A percentile compares a stretch with the other conserved stretches of the same genome.
Conservation (phyloP, 2,888 invertebrate species). For the Megalurothrips usitatus region DNA sequence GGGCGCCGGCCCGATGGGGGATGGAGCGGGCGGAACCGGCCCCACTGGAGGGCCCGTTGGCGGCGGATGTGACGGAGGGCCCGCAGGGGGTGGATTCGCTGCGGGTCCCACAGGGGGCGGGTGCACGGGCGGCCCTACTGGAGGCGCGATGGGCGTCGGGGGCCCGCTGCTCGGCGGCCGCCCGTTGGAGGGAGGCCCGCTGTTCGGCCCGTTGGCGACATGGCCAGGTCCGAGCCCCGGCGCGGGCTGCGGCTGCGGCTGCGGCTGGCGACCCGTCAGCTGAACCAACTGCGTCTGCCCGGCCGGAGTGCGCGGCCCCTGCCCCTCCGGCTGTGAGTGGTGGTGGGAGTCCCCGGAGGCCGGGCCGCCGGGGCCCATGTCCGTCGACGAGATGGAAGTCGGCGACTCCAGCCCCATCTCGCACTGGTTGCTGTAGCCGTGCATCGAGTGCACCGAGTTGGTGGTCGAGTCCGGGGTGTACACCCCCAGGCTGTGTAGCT, state of each 20-base stretch:
- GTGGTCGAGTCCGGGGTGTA: slow-evolving; percentile 81
- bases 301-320: not conserved
- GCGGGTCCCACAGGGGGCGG: not conserved
- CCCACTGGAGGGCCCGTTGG: not conserved
- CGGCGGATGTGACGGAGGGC: too few species aligned
- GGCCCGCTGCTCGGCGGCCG: not conserved
- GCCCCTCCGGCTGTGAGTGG: slow-evolving; percentile 35
- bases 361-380: slow-evolving; percentile 58
- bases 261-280: too few species aligned
- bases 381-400: slow-evolving; percentile 74
- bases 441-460: slow-evolving; percentile 75
- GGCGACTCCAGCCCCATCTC: slow-evolving; percentile 85
- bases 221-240: slow-evolving; percentile 40
- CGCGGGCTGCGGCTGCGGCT: not conserved
- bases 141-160: not conserved
- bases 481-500: slow-evolving; percentile 75
- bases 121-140: not conserved
- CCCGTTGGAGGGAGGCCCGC: slow-evolving; percentile 49
- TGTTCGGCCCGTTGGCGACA: slow-evolving; percentile 67
- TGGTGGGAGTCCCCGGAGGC: slow-evolving; percentile 38
- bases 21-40: not conserved
- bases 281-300: too few species aligned
- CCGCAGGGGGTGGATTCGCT: not conserved
- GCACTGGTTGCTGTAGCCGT: slow-evolving; percentile 68
- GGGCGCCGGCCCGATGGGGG: not conserved